Percentiles rank a stretch among this genome's conserved stretches.
phyloP scores from a whole-genome alignment of 2,797 vertebrate genomes.

The Sebastes dallii region DNA sequence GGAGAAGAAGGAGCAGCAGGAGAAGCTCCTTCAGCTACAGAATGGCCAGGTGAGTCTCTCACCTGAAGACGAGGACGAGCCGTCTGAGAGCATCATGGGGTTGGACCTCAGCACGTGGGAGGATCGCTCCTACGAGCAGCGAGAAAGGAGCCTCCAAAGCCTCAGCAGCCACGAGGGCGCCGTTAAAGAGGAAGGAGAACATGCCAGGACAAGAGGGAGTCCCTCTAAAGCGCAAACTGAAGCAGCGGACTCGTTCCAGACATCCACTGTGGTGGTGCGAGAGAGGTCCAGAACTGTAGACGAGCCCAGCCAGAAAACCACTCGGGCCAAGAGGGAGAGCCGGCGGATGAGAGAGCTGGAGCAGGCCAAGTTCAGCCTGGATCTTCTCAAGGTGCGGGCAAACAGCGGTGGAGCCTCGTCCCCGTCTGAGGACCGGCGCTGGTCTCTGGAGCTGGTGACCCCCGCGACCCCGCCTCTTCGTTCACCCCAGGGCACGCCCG shows the following conservation, averaged over 20 bases:
- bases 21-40: slow-evolving; percentile 72
- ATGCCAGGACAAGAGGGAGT: slow-evolving; percentile 42
- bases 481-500: slow-evolving; percentile 89
- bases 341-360: slow-evolving; percentile 96
- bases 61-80: slow-evolving; percentile 62
- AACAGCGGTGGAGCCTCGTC: slow-evolving; percentile 82
- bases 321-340: slow-evolving; percentile 94
- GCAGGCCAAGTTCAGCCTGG: slow-evolving; percentile 96
- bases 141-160: slow-evolving; percentile 78
- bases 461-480: slow-evolving; percentile 66
- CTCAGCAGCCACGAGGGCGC: slow-evolving; percentile 55
- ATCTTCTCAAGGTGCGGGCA: slow-evolving; percentile 94
- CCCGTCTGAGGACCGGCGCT: slow-evolving; percentile 88
- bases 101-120: slow-evolving; percentile 91
- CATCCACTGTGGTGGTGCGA: slow-evolving; percentile 72
- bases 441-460: slow-evolving; percentile 85
- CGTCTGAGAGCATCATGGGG: slow-evolving; percentile 79
- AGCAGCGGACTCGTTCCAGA: background rate
- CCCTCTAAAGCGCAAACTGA: slow-evolving; percentile 57
- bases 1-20: slow-evolving; percentile 63
- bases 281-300: slow-evolving; percentile 81
- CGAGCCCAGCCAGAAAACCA: slow-evolving; percentile 90
- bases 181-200: slow-evolving; percentile 31
- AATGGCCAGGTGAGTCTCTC: slow-evolving; percentile 74
- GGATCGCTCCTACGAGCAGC: slow-evolving; percentile 83